These are phyloP conservation scores for Apantesis nais DNA, from an alignment of 2,888 invertebrate species.

Conservation along the genomic window DNA sequence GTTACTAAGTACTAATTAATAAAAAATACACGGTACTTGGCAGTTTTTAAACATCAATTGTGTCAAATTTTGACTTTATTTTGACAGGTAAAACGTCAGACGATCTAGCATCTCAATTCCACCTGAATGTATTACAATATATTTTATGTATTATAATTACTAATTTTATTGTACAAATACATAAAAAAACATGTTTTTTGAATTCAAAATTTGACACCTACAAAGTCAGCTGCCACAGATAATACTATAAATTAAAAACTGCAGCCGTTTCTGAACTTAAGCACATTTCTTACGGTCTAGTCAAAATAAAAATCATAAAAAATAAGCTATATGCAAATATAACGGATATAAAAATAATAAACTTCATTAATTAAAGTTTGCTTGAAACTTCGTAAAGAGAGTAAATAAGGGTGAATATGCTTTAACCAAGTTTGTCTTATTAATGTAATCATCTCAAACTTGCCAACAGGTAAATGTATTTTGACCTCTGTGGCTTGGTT, in stretches of 20 bases:
- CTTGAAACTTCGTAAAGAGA: background rate
- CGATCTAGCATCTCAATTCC: background rate
- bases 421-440: background rate
- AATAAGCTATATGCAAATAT: conserved; percentile 69
- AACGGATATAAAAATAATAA: conserved; percentile 75
- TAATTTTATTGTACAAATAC: background rate
- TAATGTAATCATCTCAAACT: conserved; percentile 2
- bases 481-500: background rate
- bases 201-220: conserved; percentile 30
- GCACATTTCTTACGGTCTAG: conserved; percentile 60
- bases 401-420: background rate
- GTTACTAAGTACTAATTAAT: conserved; percentile 44
- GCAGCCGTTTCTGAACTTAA: conserved; percentile 57
- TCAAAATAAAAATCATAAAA: conserved; percentile 65
- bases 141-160: background rate
- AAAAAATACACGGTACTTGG: conserved; percentile 40
- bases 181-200: background rate
- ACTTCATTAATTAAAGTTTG: conserved; percentile 50
- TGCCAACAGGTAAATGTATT: background rate
- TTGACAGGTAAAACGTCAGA: background rate
- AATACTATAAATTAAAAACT: conserved; percentile 46
- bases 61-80: conserved; percentile 23
- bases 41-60: conserved; percentile 35
- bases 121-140: background rate
- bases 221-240: conserved; percentile 43